Conservation (phyloP, 23 tunicate species). For the Halocynthia roretzi region DNA sequence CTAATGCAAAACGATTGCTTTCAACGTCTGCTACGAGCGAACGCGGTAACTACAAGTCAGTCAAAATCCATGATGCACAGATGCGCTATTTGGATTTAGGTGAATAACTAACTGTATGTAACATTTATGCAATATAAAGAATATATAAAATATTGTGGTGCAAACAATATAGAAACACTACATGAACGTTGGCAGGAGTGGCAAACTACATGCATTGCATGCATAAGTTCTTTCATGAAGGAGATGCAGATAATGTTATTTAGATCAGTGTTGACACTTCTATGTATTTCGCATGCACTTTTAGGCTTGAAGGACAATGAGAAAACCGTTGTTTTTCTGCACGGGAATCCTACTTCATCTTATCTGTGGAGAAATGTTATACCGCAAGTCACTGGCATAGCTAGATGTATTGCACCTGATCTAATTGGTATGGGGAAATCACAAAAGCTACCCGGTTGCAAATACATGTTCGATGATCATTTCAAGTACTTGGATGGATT, state of each 20-base stretch:
- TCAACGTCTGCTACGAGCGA: no score
- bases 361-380: slow-evolving; percentile 79
- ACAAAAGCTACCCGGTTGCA: slow-evolving; percentile 42
- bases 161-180: no score
- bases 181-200: no score
- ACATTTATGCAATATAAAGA: background rate
- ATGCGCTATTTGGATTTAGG: slow-evolving; percentile 64
- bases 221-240: no score
- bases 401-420: slow-evolving; percentile 87
- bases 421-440: slow-evolving; percentile 87
- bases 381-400: slow-evolving; percentile 61
- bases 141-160: no score
- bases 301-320: slow-evolving; percentile 1
- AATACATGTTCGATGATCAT: slow-evolving; percentile 73
- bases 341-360: slow-evolving; percentile 90
- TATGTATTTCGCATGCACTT: background rate
- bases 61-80: slow-evolving; percentile 29
- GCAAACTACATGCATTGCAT: no score
- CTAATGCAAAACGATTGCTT: no score
- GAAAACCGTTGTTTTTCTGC: slow-evolving; percentile 46
- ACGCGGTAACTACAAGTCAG: slow-evolving; percentile 18
- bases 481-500: slow-evolving; percentile 47
- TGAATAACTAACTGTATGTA: background rate
- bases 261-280: no score
- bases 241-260: no score